phyloP scores from a whole-genome alignment of 2,888 invertebrate genomes.

The Tiliacea citrago region DNA sequence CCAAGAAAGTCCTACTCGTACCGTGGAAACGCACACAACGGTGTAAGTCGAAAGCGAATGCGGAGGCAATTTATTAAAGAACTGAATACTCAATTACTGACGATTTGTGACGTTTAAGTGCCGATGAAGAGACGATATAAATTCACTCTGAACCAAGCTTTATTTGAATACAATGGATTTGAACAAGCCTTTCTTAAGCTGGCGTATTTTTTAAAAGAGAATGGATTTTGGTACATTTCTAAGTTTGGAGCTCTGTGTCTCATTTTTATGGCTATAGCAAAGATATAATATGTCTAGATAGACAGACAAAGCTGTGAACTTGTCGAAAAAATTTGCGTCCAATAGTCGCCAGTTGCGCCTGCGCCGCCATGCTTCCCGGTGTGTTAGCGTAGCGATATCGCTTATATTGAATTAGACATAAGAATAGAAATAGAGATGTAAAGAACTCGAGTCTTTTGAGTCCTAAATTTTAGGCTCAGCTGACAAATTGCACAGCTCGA shows the following conservation, averaged over 20 bases:
- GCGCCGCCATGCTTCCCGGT: too few species aligned
- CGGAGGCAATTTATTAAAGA: constrained; percentile 86
- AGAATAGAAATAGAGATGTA: too few species aligned
- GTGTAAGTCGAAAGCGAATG: constrained; percentile 68
- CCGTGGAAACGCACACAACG: constrained; percentile 71
- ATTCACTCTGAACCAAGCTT: constrained; percentile 60
- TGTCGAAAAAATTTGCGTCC: too few species aligned
- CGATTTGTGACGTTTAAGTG: constrained; percentile 84
- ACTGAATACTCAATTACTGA: constrained; percentile 86
- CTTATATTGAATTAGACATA: too few species aligned
- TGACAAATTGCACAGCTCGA: too few species aligned
- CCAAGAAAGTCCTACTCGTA: not conserved
- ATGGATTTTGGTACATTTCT: not conserved
- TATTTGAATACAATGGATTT: constrained; percentile 43
- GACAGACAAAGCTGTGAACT: too few species aligned
- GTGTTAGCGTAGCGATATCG: too few species aligned
- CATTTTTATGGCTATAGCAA: not conserved
- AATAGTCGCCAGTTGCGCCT: too few species aligned
- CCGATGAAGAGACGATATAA: constrained; percentile 78
- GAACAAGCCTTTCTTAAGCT: constrained; percentile 36
- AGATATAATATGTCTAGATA: too few species aligned
- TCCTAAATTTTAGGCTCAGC: too few species aligned
- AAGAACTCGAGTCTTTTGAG: too few species aligned
- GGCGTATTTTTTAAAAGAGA: constrained; percentile 26
- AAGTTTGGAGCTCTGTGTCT: not conserved